Evolutionary conservation across 2,888 invertebrate species (phyloP).

Genomic region (Tricholauxania praeusta): DNA sequence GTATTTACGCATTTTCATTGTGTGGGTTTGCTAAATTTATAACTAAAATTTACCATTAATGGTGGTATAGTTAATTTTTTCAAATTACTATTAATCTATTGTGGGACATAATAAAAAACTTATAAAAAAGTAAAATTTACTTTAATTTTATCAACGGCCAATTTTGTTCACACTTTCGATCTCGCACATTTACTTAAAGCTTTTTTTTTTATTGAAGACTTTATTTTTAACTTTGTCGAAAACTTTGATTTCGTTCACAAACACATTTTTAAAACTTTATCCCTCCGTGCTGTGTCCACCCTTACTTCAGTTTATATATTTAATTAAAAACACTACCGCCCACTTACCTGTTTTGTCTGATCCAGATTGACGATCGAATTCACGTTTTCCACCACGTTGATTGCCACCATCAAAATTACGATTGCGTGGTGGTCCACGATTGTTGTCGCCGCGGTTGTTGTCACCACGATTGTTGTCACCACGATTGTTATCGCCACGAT

Average conservation of each 20-base stretch:
- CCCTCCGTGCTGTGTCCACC: too few species aligned
- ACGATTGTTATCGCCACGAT: slow-evolving; percentile 68
- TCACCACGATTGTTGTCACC: slow-evolving; percentile 47
- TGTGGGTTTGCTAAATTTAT: too few species aligned
- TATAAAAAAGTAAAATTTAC: too few species aligned
- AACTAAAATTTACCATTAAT: too few species aligned
- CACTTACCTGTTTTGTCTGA: slow-evolving; percentile 88
- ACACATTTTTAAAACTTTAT: neutral
- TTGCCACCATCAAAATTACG: slow-evolving; percentile 67
- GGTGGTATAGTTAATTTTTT: too few species aligned
- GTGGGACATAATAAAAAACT: too few species aligned
- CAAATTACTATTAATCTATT: too few species aligned
- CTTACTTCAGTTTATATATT: too few species aligned
- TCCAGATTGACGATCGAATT: slow-evolving; percentile 96
- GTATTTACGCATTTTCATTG: too few species aligned
- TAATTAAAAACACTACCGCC: neutral
- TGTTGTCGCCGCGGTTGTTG: slow-evolving; percentile 54
- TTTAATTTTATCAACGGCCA: too few species aligned
- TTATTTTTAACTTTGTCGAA: neutral
- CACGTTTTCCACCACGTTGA: slow-evolving; percentile 78
- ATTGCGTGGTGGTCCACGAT: slow-evolving; percentile 59
- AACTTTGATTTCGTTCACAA: neutral
- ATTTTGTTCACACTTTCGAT: too few species aligned
- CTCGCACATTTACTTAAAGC: too few species aligned
- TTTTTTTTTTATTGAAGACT: neutral